These are phyloP conservation scores for Corbicula japonica DNA, from an alignment of 2,888 invertebrate species.

Conservation along the genomic window DNA sequence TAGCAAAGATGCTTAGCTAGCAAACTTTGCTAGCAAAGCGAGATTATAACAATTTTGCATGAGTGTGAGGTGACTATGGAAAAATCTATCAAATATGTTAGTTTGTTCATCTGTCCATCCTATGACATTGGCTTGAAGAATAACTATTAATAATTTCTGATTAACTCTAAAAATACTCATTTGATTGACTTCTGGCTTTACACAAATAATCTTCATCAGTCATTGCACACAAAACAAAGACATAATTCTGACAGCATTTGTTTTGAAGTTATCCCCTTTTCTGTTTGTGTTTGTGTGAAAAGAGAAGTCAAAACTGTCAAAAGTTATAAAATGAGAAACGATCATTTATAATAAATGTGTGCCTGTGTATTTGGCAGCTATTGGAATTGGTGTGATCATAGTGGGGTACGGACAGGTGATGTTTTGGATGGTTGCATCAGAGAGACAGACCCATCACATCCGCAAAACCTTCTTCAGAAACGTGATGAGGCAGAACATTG, in stretches of 20 bases:
- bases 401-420: slow-evolving; percentile 85
- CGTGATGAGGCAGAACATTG: slow-evolving; percentile 84
- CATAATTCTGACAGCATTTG: neutral
- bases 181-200: too few species aligned
- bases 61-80: too few species aligned
- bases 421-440: slow-evolving; percentile 86
- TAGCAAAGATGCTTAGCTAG: too few species aligned
- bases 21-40: too few species aligned
- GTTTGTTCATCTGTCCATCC: too few species aligned
- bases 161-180: too few species aligned
- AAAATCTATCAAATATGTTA: too few species aligned
- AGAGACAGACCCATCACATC: slow-evolving; percentile 87
- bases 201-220: neutral
- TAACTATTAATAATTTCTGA: too few species aligned
- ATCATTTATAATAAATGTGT: neutral
- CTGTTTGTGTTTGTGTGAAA: neutral
- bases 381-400: slow-evolving; percentile 81
- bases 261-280: neutral
- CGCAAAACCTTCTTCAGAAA: slow-evolving; percentile 86
- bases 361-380: slow-evolving; percentile 67
- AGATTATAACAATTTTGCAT: too few species aligned
- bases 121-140: too few species aligned
- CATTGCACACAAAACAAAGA: neutral
- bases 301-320: neutral
- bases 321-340: neutral